Conservation (phyloP, 2,888 invertebrate genomes). For the Oscheius sp. region DNA sequence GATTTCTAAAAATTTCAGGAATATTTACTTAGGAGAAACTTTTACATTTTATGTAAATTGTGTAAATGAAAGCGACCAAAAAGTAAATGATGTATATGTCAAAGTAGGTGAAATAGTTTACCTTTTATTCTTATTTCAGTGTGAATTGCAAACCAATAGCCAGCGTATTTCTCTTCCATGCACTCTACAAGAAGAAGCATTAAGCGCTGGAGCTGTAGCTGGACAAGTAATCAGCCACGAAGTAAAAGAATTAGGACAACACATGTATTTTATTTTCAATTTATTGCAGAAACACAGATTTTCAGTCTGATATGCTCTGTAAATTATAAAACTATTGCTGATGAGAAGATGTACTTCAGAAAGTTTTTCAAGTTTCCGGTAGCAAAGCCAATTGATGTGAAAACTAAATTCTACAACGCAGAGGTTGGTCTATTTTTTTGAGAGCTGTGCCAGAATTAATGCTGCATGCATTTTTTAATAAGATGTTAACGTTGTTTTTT, state of each 20-base stretch:
- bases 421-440: conserved; percentile 77
- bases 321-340: conserved; percentile 83
- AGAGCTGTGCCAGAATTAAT: neutral
- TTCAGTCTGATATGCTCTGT: conserved; percentile 92
- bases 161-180: conserved; percentile 85
- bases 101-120: conserved; percentile 78
- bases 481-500: conserved; percentile 22
- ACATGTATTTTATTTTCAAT: conserved; percentile 86
- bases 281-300: neutral
- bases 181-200: conserved; percentile 74
- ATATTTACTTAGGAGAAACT: conserved; percentile 96
- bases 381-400: conserved; percentile 95
- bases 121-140: conserved; percentile 76
- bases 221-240: conserved; percentile 97
- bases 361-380: conserved; percentile 97
- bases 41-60: conserved; percentile 97
- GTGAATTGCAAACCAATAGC: conserved; percentile 90
- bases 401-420: conserved; percentile 95
- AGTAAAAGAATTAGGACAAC: conserved; percentile 98
- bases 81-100: conserved; percentile 85
- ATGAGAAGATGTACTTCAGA: conserved; percentile 85
- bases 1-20: conserved; percentile 80
- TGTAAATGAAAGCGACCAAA: conserved; percentile 90
- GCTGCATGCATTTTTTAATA: neutral
- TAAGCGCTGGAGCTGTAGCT: conserved; percentile 85